Evolutionary conservation across 1,140 invertebrate species (phyloP).

Genomic region (Heliconius congener): DNA sequence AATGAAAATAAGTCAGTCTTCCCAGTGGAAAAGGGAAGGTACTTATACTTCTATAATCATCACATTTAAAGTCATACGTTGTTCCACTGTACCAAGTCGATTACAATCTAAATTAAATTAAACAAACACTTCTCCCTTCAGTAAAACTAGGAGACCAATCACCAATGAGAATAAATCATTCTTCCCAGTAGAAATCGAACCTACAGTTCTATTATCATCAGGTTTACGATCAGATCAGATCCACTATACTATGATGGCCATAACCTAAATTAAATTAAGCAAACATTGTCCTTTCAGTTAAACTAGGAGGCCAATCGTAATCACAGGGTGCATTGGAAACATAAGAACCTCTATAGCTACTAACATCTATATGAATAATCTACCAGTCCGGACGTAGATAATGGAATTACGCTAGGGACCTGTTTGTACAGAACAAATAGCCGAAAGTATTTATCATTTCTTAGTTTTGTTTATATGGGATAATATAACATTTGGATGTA

Average conservation of each 20-base stretch:
- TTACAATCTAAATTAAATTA: neutral
- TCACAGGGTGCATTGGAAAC: neutral
- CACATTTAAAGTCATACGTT: no score
- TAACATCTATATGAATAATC: conserved; percentile 17
- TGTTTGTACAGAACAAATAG: conserved; percentile 21
- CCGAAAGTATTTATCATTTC: conserved; percentile 27
- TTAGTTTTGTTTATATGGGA: conserved; percentile 25
- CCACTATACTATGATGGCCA: no score
- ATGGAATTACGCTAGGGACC: conserved; percentile 17
- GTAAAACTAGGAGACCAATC: neutral
- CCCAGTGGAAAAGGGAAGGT: no score
- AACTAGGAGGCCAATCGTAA: neutral
- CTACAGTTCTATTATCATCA: no score
- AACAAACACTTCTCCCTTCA: neutral
- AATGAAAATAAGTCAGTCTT: no score
- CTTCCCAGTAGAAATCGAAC: no score
- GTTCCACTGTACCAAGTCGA: no score
- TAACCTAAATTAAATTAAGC: neutral
- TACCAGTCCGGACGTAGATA: conserved; percentile 21
- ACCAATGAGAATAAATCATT: no score
- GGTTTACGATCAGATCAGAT: no score
- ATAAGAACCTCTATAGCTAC: conserved; percentile 2
- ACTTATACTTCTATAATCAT: no score
- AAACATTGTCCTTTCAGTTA: neutral
- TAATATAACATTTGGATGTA: conserved; percentile 17